phyloP scores from a whole-genome alignment of 2,113 vertebrate genomes.

The Phycodurus eques region DNA sequence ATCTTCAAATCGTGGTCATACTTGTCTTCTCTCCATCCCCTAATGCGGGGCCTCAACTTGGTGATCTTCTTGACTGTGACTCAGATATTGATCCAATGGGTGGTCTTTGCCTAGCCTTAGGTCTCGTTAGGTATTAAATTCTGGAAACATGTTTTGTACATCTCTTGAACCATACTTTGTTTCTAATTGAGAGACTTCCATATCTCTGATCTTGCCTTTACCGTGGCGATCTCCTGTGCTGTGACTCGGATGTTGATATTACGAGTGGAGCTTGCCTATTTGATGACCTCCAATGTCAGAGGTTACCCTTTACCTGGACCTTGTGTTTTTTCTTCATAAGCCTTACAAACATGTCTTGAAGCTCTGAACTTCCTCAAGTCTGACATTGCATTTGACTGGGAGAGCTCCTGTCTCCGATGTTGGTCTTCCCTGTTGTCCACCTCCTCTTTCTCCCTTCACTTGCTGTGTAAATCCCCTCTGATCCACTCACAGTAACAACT shows the following conservation, averaged over 20 bases:
- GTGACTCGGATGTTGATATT: neutral
- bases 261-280: neutral
- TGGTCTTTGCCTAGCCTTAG: no score
- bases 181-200: neutral
- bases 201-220: neutral
- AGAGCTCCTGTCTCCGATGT: constrained; percentile 1
- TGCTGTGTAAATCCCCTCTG: constrained; percentile 58
- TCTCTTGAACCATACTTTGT: neutral
- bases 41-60: no score
- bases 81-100: no score
- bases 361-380: constrained; percentile 3
- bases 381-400: constrained; percentile 21
- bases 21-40: no score
- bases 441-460: constrained; percentile 43
- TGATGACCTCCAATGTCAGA: no score
- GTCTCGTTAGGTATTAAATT: no score
- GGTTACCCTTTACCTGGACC: neutral
- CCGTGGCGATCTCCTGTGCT: neutral
- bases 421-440: constrained; percentile 9
- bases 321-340: neutral
- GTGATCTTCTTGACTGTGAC: no score
- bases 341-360: neutral
- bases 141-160: no score
- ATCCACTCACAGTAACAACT: constrained; percentile 61
- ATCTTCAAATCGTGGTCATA: no score